phyloP scores from a whole-genome alignment of 2,888 invertebrate species.

The Hypomecis punctinalis region DNA sequence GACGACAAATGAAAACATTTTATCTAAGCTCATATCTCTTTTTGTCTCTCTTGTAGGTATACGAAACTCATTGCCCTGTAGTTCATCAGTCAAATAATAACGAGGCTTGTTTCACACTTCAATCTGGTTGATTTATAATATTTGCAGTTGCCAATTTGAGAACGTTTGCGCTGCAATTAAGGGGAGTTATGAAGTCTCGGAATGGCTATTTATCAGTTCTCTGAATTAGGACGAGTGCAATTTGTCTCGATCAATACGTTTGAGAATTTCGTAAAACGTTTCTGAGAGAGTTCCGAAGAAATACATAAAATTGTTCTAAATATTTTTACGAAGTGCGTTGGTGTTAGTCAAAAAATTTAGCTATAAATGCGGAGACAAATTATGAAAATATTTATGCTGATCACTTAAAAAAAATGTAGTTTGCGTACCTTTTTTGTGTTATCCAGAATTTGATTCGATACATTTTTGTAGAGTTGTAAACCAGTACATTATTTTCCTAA shows the following conservation, averaged over 20 bases:
- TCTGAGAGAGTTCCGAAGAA: neutral
- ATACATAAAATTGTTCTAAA: no score
- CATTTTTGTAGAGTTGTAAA: neutral
- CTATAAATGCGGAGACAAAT: no score
- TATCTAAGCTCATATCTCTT: no score
- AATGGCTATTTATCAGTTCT: conserved; percentile 54
- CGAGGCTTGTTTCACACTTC: conserved; percentile 39
- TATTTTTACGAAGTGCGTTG: no score
- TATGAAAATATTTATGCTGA: no score
- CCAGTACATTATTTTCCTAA: neutral
- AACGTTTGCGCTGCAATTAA: conserved; percentile 68
- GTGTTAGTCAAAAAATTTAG: no score
- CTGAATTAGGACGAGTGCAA: conserved; percentile 47
- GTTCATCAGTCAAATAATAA: neutral
- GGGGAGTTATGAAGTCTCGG: conserved; percentile 61
- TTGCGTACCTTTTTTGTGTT: no score
- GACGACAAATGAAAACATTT: no score
- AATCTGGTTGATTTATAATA: conserved; percentile 62
- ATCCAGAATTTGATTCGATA: no score
- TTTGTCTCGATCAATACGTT: conserved; percentile 23
- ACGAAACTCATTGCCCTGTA: no score
- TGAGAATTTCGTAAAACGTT: neutral
- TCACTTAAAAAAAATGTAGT: no score
- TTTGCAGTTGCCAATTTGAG: conserved; percentile 65
- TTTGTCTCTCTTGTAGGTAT: no score